Percentiles rank a stretch among this genome's conserved stretches.
Conservation (phyloP, 2,888 invertebrate genomes). For the Byasa hedistus region DNA sequence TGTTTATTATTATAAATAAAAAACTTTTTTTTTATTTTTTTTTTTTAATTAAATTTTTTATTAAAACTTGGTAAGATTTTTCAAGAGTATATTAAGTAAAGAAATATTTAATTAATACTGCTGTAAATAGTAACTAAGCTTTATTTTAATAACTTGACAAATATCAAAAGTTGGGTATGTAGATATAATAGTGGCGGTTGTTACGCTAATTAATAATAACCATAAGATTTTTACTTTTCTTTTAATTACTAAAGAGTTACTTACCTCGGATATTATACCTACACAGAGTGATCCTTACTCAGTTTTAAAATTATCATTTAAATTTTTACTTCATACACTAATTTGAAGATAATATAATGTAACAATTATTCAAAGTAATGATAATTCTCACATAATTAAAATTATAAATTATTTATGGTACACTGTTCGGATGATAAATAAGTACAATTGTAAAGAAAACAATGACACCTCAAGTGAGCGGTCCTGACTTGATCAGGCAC, state of each 20-base stretch:
- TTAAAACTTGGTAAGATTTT: no score
- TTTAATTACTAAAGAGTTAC: neutral
- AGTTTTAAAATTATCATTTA: neutral
- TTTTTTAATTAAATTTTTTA: no score
- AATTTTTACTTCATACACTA: neutral
- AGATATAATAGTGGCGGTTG: neutral
- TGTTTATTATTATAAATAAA: no score
- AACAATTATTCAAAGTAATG: neutral
- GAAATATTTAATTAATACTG: no score
- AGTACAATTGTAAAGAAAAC: slow-evolving; percentile 1
- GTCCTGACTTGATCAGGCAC: slow-evolving; percentile 19
- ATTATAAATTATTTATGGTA: slow-evolving; percentile 10
- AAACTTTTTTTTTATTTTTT: no score
- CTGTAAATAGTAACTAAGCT: no score
- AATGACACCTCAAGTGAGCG: slow-evolving; percentile 1
- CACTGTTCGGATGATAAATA: neutral
- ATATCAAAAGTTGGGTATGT: no score
- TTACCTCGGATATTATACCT: neutral
- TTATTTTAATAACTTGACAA: no score
- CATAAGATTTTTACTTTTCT: neutral
- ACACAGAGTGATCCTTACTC: neutral
- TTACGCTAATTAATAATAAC: neutral
- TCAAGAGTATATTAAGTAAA: no score
- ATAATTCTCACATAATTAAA: neutral
- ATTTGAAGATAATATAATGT: neutral